A percentile compares a stretch with the other conserved stretches of the same genome.
Evolutionary conservation across 2,113 vertebrate species (phyloP).

Genomic region (Mustela lutreola): DNA sequence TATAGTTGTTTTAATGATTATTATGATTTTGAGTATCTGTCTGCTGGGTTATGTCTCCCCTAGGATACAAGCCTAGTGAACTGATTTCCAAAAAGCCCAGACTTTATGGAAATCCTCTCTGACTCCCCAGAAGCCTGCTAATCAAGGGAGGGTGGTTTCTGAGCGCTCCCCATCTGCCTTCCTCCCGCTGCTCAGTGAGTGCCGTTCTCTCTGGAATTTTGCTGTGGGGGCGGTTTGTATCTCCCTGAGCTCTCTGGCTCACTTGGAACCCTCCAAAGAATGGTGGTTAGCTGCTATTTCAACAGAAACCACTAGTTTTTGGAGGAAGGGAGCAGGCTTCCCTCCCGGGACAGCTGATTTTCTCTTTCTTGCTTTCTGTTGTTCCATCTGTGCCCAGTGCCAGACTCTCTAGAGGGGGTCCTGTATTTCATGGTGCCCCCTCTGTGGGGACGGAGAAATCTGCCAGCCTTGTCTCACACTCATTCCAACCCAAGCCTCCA

Average conservation of each 20-base stretch:
- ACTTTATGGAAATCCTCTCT: not conserved
- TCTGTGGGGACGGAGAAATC: not conserved
- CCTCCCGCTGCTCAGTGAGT: not conserved
- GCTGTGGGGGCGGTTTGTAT: not conserved
- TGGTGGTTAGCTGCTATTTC: not conserved
- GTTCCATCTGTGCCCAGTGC: not conserved
- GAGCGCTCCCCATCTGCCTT: not conserved
- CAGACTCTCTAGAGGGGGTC: not conserved
- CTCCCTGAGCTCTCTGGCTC: not conserved
- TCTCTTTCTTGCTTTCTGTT: not conserved
- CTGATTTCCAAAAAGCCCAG: not conserved
- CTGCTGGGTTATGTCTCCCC: conserved; percentile 23
- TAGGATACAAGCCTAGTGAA: conserved; percentile 2
- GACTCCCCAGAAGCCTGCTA: not conserved
- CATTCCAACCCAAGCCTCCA: not conserved
- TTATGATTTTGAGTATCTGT: conserved; percentile 19
- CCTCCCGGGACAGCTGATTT: not conserved
- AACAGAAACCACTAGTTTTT: not conserved
- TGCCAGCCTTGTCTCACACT: not conserved
- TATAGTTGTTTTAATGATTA: conserved; percentile 2
- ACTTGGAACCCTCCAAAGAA: not conserved
- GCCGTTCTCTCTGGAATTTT: not conserved
- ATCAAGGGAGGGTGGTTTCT: not conserved
- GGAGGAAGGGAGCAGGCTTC: not conserved
- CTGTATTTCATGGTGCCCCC: not conserved